Evolutionary conservation across 2,888 invertebrate genomes (phyloP).

Genomic region (Nowickia ferox): DNA sequence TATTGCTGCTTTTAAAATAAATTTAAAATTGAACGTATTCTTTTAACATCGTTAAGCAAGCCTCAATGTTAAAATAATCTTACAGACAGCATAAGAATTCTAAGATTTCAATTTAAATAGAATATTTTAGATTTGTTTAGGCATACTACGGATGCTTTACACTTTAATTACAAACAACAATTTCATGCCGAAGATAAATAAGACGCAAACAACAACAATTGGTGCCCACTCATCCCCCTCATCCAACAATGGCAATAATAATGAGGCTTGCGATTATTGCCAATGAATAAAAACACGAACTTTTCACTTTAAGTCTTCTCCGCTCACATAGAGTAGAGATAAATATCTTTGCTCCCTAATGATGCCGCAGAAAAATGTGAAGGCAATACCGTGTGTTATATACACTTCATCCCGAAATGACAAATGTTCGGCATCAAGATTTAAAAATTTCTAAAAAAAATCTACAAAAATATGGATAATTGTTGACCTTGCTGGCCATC

Average conservation of each 20-base stretch:
- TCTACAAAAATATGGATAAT: too few relatives aligned
- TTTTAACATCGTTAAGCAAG: too few relatives aligned
- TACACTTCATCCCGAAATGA: background rate
- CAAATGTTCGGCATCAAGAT: too few relatives aligned
- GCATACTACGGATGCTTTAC: too few relatives aligned
- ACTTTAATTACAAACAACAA: background rate
- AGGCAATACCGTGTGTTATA: background rate
- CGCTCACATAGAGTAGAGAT: background rate
- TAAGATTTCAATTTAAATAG: too few relatives aligned
- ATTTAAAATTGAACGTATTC: too few relatives aligned
- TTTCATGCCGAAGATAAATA: background rate
- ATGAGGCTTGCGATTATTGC: constrained; percentile 46
- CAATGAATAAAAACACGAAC: constrained; percentile 19
- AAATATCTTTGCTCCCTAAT: background rate
- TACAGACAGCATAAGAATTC: too few relatives aligned
- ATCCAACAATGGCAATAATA: constrained; percentile 44
- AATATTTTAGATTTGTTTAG: too few relatives aligned
- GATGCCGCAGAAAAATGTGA: background rate
- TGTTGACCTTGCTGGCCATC: too few relatives aligned
- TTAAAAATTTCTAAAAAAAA: too few relatives aligned
- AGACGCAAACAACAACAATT: background rate
- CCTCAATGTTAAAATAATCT: too few relatives aligned
- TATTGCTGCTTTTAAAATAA: too few relatives aligned
- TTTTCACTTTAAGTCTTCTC: background rate
- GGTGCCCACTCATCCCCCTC: constrained; percentile 2